Percentiles rank a stretch among this genome's conserved stretches.
These are phyloP conservation scores for Charina bottae DNA, from an alignment of 2,113 vertebrate species.

Conservation along the genomic window DNA sequence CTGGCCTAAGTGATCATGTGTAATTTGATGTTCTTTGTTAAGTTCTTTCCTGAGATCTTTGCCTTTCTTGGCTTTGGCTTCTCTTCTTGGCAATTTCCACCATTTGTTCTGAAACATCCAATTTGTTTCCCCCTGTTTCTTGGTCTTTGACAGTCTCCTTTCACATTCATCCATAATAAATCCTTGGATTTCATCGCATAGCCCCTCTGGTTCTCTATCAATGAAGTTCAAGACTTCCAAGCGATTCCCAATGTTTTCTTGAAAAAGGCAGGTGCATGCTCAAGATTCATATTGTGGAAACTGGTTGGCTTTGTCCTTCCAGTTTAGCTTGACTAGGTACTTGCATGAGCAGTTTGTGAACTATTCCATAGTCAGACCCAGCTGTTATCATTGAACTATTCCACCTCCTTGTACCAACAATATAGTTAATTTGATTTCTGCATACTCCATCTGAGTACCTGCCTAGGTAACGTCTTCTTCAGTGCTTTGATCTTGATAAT, in stretches of 20 bases:
- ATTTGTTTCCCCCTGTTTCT: neutral
- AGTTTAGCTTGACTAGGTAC: neutral
- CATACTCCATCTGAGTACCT: neutral
- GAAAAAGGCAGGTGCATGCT: neutral
- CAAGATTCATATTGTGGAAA: neutral
- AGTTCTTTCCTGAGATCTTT: neutral
- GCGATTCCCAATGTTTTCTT: neutral
- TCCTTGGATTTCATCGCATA: neutral
- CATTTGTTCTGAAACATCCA: neutral
- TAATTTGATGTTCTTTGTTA: neutral
- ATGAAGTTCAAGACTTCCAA: neutral
- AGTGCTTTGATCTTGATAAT: neutral
- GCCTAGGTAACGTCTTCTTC: neutral
- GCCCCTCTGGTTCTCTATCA: neutral
- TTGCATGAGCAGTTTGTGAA: neutral
- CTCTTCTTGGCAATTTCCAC: neutral
- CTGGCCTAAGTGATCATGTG: neutral
- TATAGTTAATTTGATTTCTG: neutral
- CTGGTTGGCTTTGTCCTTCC: neutral
- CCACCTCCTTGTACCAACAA: neutral
- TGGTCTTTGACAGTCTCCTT: neutral
- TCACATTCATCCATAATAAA: neutral
- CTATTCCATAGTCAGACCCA: neutral
- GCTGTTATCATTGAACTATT: neutral
- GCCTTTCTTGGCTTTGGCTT: neutral